phyloP scores from a whole-genome alignment of 2,888 invertebrate genomes.

The Eudemis profundana region DNA sequence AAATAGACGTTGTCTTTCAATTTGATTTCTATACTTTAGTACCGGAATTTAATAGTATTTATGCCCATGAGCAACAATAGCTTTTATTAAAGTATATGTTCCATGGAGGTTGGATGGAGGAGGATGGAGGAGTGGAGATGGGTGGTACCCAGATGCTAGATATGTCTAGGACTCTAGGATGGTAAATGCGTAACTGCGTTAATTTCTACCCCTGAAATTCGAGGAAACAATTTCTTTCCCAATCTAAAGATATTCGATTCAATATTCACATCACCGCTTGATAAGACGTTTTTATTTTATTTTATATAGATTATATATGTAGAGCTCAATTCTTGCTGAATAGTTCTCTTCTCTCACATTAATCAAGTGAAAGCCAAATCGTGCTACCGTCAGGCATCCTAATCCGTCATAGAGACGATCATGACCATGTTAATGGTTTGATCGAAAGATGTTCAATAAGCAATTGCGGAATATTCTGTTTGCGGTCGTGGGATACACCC shows the following conservation, averaged over 20 bases:
- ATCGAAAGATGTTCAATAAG: constrained; percentile 44
- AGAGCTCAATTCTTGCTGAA: constrained; percentile 4
- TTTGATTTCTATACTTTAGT: constrained; percentile 58
- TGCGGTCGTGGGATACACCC: constrained; percentile 36
- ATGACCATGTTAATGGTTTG: constrained; percentile 36
- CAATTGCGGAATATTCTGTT: constrained; percentile 33
- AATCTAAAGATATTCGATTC: too few species aligned
- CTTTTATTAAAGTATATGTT: too few species aligned
- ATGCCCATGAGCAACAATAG: background rate
- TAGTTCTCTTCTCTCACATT: constrained; percentile 4
- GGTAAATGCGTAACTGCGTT: too few species aligned
- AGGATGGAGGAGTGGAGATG: too few species aligned
- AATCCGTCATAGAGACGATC: constrained; percentile 31
- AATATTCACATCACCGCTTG: too few species aligned
- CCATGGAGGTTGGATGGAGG: too few species aligned
- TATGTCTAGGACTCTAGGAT: too few species aligned
- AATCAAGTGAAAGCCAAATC: constrained; percentile 35
- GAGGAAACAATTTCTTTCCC: too few species aligned
- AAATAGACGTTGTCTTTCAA: constrained; percentile 55
- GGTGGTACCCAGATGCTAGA: too few species aligned
- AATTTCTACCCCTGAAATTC: too few species aligned
- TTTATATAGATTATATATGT: background rate
- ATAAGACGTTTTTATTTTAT: background rate
- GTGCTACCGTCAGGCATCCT: constrained; percentile 30
- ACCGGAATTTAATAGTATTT: constrained; percentile 19